Percentiles rank a stretch among this genome's conserved stretches.
Evolutionary conservation across 2,113 vertebrate species (phyloP).

Genomic region (Periophthalmus modestus): DNA sequence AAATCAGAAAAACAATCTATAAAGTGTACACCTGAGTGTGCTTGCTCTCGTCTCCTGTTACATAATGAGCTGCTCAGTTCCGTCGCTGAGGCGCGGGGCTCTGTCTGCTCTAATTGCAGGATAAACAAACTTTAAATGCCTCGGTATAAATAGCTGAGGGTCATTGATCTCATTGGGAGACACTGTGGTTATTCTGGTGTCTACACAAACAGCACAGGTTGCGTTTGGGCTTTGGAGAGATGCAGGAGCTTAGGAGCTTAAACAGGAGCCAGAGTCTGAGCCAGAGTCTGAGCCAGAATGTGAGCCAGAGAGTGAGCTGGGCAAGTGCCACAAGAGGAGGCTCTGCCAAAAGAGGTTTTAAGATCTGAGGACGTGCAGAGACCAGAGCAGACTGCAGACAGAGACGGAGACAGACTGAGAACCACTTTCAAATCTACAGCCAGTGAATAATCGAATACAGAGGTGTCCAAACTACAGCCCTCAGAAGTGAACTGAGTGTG

Average conservation of each 20-base stretch:
- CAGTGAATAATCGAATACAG: no score
- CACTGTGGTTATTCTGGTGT: slow-evolving; percentile 22
- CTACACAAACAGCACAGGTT: slow-evolving; percentile 10
- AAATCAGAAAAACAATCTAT: no score
- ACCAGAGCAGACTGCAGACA: slow-evolving; percentile 3
- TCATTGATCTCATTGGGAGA: slow-evolving; percentile 2
- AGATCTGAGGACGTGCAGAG: slow-evolving; percentile 35
- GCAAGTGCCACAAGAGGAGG: slow-evolving; percentile 16
- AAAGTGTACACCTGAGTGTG: no score
- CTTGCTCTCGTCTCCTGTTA: not conserved
- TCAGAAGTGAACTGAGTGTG: no score
- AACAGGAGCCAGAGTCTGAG: slow-evolving; percentile 18
- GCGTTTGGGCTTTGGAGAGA: slow-evolving; percentile 5
- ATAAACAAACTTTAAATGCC: not conserved
- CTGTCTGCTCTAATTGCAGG: not conserved
- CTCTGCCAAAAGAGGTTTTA: slow-evolving; percentile 43
- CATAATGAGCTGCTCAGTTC: not conserved
- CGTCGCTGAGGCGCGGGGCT: no score
- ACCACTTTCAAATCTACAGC: no score
- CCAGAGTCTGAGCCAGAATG: slow-evolving; percentile 24
- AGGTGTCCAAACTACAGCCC: no score
- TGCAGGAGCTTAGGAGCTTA: slow-evolving; percentile 36
- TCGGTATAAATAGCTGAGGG: not conserved
- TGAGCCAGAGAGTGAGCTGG: slow-evolving; percentile 34
- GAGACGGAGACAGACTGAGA: not conserved